phyloP scores from a whole-genome alignment of 2,113 vertebrate genomes.

The Podarcis raffonei region DNA sequence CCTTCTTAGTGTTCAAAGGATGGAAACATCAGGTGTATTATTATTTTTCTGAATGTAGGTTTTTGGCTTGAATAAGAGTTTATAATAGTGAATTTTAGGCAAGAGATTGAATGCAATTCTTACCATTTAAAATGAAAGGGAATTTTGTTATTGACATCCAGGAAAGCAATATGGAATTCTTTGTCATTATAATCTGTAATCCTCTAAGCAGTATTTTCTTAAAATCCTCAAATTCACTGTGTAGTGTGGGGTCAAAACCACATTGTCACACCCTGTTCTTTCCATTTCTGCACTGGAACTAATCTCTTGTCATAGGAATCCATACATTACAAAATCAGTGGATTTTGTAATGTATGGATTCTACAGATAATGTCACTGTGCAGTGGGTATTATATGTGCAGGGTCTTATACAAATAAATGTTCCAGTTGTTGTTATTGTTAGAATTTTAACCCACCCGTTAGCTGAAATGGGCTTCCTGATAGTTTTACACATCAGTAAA shows the following conservation, averaged over 20 bases:
- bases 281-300: background rate
- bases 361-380: background rate
- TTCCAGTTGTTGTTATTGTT: background rate
- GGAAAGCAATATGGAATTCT: background rate
- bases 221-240: background rate
- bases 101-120: background rate
- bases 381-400: background rate
- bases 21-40: background rate
- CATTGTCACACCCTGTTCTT: too few relatives aligned
- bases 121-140: background rate
- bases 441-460: background rate
- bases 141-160: background rate
- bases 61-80: background rate
- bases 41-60: background rate
- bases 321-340: too few relatives aligned
- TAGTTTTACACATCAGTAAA: too few relatives aligned
- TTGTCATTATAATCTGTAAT: background rate
- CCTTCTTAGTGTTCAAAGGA: background rate
- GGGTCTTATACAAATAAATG: background rate
- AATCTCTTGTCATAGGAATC: background rate
- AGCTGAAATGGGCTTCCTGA: too few relatives aligned
- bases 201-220: background rate
- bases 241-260: background rate
- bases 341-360: background rate
- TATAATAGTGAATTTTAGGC: background rate